Base-by-base conservation (phyloP, 2,113 vertebrate species). In the Apaloderma vittatum region DNA sequence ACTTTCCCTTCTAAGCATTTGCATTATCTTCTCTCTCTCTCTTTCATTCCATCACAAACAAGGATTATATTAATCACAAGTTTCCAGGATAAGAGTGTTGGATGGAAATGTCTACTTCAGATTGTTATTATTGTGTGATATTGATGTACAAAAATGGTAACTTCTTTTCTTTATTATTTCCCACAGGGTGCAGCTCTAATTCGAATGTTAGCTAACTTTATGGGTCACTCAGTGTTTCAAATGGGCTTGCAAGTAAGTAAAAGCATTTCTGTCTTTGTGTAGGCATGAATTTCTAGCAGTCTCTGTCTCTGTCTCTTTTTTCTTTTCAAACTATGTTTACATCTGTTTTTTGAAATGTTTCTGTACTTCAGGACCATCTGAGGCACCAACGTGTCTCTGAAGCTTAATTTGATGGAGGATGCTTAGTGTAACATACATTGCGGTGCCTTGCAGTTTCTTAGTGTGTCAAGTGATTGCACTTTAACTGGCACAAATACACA, bases 191-290 rank as follows among this genome's bases (percentile, higher is more conserved):
- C 99, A 46, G 99, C 99, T 70, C 98, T 99, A 97, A 99, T 99
- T 98, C 98, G 99, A 98, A 99, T 99, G 99, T 88, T 99, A 98
- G 99, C 99, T 72, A 99, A 99, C 97, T 99, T 99, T 98, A 99
- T 99, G 99, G 99, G 99, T 90, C 99, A 99, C 96, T 97, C 98
- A 24, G 98, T 99, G 73, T 99, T 99, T 98, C 99, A 99, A 95
- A 99, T 98, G 95, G 99, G 99, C 84, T 98, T 99, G 75, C 99
- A 99, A 96, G 99, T 99, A 98, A 98, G 99, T 99, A 92, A 91
- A 93, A 82, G 68, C 22, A 32, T 95, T 97, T 96, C 34, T 94
- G 40, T 88, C 63, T 92, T 93, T 34, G 58, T 88, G 62, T 45
- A 40, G 73, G 8, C 32, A 11, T 85, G 6, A 49, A 17, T 76